Percentiles rank a stretch among this genome's conserved stretches.
Evolutionary conservation across 2,888 invertebrate species (phyloP).

Genomic region (Spicauda simplicius): DNA sequence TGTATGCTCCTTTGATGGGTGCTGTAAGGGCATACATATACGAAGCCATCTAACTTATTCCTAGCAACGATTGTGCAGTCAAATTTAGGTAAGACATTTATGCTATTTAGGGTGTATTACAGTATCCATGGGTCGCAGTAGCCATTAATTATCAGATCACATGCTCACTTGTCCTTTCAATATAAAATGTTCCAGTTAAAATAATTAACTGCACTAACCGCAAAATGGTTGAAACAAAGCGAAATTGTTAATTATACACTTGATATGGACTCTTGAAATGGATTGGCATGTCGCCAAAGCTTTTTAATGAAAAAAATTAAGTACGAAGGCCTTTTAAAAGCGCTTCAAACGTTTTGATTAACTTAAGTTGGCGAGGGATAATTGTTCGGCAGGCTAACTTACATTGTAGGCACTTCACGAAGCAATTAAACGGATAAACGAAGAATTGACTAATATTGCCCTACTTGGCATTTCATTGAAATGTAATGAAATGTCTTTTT

Average conservation of each 20-base stretch:
- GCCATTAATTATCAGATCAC: too few relatives aligned
- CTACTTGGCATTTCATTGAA: neutral
- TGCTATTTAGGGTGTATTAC: too few relatives aligned
- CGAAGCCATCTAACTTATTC: too few relatives aligned
- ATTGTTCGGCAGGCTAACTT: conserved; percentile 15
- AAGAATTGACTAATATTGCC: neutral
- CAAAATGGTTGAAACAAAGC: conserved; percentile 24
- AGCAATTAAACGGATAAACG: neutral
- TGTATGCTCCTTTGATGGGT: too few relatives aligned
- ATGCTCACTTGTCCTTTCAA: too few relatives aligned
- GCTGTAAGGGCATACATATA: too few relatives aligned
- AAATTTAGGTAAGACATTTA: too few relatives aligned
- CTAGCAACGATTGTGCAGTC: too few relatives aligned
- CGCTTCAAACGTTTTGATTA: conserved; percentile 33
- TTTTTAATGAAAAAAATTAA: conserved; percentile 29
- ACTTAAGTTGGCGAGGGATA: conserved; percentile 30
- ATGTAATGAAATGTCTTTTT: neutral
- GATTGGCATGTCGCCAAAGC: conserved; percentile 30
- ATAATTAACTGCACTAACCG: neutral
- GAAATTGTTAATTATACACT: conserved; percentile 34
- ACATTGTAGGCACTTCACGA: neutral
- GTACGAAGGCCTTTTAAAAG: conserved; percentile 22
- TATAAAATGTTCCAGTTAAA: neutral
- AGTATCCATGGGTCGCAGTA: too few relatives aligned
- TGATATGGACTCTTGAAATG: conserved; percentile 19